phyloP scores from a whole-genome alignment of 1,140 invertebrate genomes.

The Zaprionus camerounensis region DNA sequence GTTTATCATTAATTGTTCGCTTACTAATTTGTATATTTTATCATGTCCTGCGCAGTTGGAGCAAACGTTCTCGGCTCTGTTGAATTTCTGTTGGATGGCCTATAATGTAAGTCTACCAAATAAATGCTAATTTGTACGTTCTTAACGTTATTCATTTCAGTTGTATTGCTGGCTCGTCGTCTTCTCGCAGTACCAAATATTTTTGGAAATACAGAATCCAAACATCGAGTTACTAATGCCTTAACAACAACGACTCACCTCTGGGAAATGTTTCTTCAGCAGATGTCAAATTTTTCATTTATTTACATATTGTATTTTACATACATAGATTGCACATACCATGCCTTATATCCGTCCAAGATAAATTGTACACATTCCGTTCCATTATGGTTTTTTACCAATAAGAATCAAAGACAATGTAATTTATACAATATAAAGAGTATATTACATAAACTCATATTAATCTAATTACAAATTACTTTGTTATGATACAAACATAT shows the following conservation, averaged over 20 bases:
- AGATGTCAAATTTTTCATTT: constrained; percentile 5
- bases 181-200: constrained; percentile 92
- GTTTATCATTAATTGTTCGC: not conserved
- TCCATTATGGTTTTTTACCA: constrained; percentile 41
- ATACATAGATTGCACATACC: constrained; percentile 3
- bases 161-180: constrained; percentile 94
- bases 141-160: constrained; percentile 85
- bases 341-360: constrained; percentile 32
- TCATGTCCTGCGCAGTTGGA: constrained; percentile 87
- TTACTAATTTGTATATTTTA: not conserved
- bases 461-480: constrained; percentile 45
- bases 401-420: constrained; percentile 26
- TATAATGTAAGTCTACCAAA: constrained; percentile 89
- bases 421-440: constrained; percentile 31
- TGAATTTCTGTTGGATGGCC: constrained; percentile 91
- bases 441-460: constrained; percentile 33
- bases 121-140: not conserved
- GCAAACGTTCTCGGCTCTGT: constrained; percentile 89
- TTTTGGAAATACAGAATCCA: constrained; percentile 92
- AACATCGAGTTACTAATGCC: constrained; percentile 93
- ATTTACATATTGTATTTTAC: no score
- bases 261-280: constrained; percentile 31
- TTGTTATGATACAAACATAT: constrained; percentile 28
- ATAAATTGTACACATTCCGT: constrained; percentile 22
- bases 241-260: constrained; percentile 58